These are phyloP conservation scores for Coregonus suidteri DNA, from an alignment of 2,797 vertebrate species.

Conservation along the genomic window DNA sequence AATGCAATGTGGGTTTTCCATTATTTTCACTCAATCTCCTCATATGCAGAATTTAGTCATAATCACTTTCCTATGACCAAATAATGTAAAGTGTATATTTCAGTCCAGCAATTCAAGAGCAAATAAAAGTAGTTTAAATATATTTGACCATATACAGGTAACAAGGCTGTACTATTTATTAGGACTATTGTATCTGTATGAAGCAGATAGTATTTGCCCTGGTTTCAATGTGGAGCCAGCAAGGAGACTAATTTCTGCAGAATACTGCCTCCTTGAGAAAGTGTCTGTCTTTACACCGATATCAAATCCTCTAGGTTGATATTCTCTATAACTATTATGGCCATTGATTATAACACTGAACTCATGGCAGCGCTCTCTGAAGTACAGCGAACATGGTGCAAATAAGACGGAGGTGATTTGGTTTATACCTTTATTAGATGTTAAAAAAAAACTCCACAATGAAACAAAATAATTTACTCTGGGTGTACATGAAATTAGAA, in stretches of 20 bases:
- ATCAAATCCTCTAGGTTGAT: neutral
- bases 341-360: no score
- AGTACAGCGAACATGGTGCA: no score
- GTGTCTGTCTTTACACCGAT: neutral
- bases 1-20: no score
- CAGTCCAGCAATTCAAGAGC: neutral
- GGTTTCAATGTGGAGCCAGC: no score
- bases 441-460: conserved; percentile 98
- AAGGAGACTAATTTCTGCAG: neutral
- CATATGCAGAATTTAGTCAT: neutral
- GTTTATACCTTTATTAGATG: conserved; percentile 96
- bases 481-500: conserved; percentile 95
- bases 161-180: no score
- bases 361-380: no score
- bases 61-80: neutral
- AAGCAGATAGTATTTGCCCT: no score
- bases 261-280: neutral
- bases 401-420: conserved; percentile 46
- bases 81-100: neutral
- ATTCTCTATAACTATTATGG: no score
- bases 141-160: no score
- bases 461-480: conserved; percentile 96
- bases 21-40: no score
- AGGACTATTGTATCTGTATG: no score
- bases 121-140: neutral